A percentile compares a stretch with the other conserved stretches of the same genome.
Evolutionary conservation across 2,888 invertebrate species (phyloP).

Genomic region (Bruchidius siliquastri): DNA sequence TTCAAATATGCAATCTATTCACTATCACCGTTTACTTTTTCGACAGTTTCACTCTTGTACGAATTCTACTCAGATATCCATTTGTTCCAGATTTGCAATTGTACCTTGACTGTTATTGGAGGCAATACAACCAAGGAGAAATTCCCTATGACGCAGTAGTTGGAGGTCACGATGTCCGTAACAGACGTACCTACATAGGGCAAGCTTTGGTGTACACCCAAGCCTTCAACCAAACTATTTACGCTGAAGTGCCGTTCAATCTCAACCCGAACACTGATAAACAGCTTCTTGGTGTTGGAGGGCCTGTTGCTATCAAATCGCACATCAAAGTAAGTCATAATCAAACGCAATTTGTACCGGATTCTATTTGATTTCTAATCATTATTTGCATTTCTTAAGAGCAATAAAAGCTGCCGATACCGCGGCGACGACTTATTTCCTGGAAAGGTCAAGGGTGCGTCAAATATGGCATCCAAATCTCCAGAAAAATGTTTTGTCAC

Average conservation of each 20-base stretch:
- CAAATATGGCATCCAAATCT: too few relatives aligned
- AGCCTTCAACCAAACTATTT: neutral
- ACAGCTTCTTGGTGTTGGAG: neutral
- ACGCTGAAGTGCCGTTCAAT: neutral
- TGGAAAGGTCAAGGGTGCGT: too few relatives aligned
- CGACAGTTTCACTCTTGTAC: too few relatives aligned
- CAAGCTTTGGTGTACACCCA: neutral
- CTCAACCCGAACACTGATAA: neutral
- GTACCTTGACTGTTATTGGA: slow-evolving; percentile 1
- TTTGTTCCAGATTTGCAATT: neutral
- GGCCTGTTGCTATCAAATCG: neutral
- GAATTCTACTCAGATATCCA: neutral
- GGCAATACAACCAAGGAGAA: neutral
- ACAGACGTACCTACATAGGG: neutral
- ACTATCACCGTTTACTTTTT: too few relatives aligned
- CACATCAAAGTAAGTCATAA: neutral
- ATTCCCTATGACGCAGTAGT: neutral
- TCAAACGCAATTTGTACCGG: too few relatives aligned
- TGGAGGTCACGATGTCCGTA: neutral
- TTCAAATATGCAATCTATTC: too few relatives aligned
- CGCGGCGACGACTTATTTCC: too few relatives aligned
- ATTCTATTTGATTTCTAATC: too few relatives aligned
- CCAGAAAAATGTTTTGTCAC: too few relatives aligned
- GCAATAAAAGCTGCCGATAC: too few relatives aligned
- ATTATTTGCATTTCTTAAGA: too few relatives aligned